Conservation (phyloP, 2,888 invertebrate species). For the Perizoma flavofasciatum region DNA sequence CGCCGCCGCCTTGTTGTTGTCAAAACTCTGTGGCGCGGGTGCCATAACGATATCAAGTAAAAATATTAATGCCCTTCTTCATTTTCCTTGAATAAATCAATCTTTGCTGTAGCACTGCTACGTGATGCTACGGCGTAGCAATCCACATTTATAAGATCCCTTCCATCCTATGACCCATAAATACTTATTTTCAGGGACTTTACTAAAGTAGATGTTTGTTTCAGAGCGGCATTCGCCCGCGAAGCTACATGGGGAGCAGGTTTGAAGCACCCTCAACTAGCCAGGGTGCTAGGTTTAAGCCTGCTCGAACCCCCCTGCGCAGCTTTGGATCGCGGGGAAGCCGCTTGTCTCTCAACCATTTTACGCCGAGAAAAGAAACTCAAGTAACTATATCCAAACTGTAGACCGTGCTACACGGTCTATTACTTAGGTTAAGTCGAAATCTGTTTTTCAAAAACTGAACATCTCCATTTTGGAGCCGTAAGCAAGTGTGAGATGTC, state of each 20-base stretch:
- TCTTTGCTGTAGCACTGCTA: neutral
- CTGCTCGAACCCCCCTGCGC: conserved; percentile 94
- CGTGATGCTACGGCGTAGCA: neutral
- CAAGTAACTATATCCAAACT: conserved; percentile 42
- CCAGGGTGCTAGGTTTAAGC: conserved; percentile 91
- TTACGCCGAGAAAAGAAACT: conserved; percentile 78
- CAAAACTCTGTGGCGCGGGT: conserved; percentile 90
- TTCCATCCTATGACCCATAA: neutral
- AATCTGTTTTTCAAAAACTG: no score
- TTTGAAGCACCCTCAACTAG: conserved; percentile 92
- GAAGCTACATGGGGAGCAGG: conserved; percentile 94
- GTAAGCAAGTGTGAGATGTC: no score
- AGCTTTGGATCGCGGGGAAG: conserved; percentile 94
- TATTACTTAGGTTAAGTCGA: no score
- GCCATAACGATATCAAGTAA: conserved; percentile 85
- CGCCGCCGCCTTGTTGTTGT: conserved; percentile 90
- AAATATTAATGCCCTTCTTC: conserved; percentile 1
- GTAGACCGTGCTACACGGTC: neutral
- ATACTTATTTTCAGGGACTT: no score
- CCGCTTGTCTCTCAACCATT: conserved; percentile 92
- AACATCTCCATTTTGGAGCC: no score
- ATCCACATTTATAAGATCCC: neutral
- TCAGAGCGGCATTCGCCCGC: conserved; percentile 93
- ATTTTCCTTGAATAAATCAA: neutral
- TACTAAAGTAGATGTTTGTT: conserved; percentile 13